A percentile compares a stretch with the other conserved stretches of the same genome.
phyloP scores from a whole-genome alignment of 1,140 invertebrate genomes.

The Lordiphosa mommai region DNA sequence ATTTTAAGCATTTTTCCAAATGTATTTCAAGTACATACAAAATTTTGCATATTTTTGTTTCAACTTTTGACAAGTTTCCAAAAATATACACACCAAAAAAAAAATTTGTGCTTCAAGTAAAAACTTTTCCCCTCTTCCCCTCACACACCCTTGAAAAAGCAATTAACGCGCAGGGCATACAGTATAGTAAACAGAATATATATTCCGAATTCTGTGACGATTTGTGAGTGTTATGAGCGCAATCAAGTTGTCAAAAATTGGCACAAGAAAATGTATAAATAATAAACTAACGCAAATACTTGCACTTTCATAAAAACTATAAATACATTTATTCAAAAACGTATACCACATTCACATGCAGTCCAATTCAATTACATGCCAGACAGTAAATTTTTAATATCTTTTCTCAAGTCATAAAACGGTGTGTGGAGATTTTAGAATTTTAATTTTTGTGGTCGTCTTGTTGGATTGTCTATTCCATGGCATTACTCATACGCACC shows the following conservation, averaged over 20 bases:
- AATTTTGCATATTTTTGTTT: not conserved
- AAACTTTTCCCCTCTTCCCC: slow-evolving; percentile 10
- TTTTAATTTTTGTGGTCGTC: too few relatives aligned
- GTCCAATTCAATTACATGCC: slow-evolving; percentile 17
- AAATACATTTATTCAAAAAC: not conserved
- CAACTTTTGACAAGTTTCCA: slow-evolving; percentile 43
- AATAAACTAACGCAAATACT: not conserved
- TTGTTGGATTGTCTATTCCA: not conserved
- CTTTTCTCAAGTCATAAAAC: slow-evolving; percentile 12
- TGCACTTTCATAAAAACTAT: not conserved
- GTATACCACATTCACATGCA: not conserved
- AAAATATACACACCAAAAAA: slow-evolving; percentile 5
- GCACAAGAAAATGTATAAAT: slow-evolving; percentile 3
- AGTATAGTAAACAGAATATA: slow-evolving; percentile 25
- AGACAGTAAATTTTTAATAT: slow-evolving; percentile 10
- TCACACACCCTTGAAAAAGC: slow-evolving; percentile 24
- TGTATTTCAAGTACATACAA: slow-evolving; percentile 20
- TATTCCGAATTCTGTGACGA: slow-evolving; percentile 4
- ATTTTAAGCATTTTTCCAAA: not conserved
- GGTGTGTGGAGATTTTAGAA: too few relatives aligned
- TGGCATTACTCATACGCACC: slow-evolving; percentile 32
- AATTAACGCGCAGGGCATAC: slow-evolving; percentile 36
- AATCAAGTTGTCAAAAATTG: slow-evolving; percentile 39
- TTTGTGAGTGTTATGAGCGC: not conserved
- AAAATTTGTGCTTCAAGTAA: slow-evolving; percentile 18